Percentiles rank a stretch among this genome's conserved stretches.
phyloP scores from a whole-genome alignment of 2,113 vertebrate genomes.

The Trogon surrucura region DNA sequence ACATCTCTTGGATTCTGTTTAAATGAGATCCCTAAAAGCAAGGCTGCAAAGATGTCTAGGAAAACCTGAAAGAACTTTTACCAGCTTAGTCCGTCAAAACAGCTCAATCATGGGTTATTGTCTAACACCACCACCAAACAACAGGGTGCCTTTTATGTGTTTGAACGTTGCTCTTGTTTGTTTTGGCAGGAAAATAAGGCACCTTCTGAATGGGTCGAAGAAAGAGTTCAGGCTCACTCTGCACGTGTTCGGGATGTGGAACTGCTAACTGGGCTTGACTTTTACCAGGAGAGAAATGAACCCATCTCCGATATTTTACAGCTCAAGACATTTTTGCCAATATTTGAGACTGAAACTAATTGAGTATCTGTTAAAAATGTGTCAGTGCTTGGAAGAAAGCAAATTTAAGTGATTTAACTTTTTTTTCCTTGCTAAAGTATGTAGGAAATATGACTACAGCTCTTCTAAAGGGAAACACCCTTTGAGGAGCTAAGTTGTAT shows the following conservation, averaged over 20 bases:
- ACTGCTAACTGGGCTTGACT: constrained; percentile 91
- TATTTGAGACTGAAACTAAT: constrained; percentile 63
- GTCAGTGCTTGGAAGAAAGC: neutral
- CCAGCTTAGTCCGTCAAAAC: neutral
- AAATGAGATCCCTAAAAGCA: neutral
- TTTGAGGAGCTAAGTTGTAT: neutral
- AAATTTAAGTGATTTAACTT: neutral
- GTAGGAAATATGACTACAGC: neutral
- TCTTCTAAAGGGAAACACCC: neutral
- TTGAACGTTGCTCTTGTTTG: constrained; percentile 19
- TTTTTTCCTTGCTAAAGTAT: neutral
- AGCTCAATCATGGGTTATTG: neutral
- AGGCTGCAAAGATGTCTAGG: neutral
- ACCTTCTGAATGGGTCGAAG: constrained; percentile 80
- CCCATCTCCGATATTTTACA: constrained; percentile 84
- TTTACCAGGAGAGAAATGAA: constrained; percentile 85
- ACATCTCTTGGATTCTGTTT: neutral
- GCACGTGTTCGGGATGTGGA: constrained; percentile 91
- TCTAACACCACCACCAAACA: neutral
- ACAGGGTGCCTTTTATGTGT: neutral
- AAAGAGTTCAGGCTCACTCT: constrained; percentile 83
- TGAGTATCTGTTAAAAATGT: neutral
- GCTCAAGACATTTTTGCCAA: constrained; percentile 89
- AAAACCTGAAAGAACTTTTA: neutral
- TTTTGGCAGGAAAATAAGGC: constrained; percentile 71